These are phyloP conservation scores for Euthynnus affinis DNA, from an alignment of 2,797 vertebrate species.

Conservation along the genomic window DNA sequence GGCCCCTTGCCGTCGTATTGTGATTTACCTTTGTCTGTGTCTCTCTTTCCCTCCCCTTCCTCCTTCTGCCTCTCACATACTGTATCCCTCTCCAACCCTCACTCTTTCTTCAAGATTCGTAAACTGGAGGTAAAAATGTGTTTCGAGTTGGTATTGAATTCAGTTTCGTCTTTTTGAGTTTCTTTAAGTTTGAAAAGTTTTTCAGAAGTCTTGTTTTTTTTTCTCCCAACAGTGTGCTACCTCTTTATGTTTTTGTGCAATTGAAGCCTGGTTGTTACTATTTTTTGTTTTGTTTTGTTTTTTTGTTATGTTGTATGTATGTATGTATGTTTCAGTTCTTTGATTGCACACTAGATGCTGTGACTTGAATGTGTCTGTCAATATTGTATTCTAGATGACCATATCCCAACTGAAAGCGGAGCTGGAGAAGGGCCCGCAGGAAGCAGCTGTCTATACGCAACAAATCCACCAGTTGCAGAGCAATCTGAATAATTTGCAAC, in stretches of 20 bases:
- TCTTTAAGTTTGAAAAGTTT: not conserved
- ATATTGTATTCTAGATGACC: slow-evolving; percentile 83
- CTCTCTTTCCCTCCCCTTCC: slow-evolving; percentile 75
- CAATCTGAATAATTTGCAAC: slow-evolving; percentile 90
- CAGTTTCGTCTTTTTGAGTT: slow-evolving; percentile 41
- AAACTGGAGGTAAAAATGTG: slow-evolving; percentile 89
- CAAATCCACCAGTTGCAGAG: slow-evolving; percentile 93
- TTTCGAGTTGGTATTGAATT: slow-evolving; percentile 48
- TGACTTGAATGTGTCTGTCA: slow-evolving; percentile 5
- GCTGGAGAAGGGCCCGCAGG: slow-evolving; percentile 96
- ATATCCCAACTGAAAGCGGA: slow-evolving; percentile 92
- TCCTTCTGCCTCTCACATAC: slow-evolving; percentile 77
- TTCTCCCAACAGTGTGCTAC: not conserved
- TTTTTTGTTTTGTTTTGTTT: not conserved
- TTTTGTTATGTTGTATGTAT: slow-evolving; percentile 15
- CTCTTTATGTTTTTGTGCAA: slow-evolving; percentile 19
- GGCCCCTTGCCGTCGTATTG: slow-evolving; percentile 28
- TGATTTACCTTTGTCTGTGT: slow-evolving; percentile 76
- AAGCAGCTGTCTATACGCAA: slow-evolving; percentile 94
- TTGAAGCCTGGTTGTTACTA: slow-evolving; percentile 12
- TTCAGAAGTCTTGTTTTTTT: slow-evolving; percentile 24
- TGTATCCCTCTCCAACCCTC: slow-evolving; percentile 77
- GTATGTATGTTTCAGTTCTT: slow-evolving; percentile 25
- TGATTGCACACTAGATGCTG: slow-evolving; percentile 1
- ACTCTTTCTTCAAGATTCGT: slow-evolving; percentile 86